Percentiles rank a stretch among this genome's conserved stretches.
Conservation (phyloP, 2,113 vertebrate species). For the Bostrychus sinensis region DNA sequence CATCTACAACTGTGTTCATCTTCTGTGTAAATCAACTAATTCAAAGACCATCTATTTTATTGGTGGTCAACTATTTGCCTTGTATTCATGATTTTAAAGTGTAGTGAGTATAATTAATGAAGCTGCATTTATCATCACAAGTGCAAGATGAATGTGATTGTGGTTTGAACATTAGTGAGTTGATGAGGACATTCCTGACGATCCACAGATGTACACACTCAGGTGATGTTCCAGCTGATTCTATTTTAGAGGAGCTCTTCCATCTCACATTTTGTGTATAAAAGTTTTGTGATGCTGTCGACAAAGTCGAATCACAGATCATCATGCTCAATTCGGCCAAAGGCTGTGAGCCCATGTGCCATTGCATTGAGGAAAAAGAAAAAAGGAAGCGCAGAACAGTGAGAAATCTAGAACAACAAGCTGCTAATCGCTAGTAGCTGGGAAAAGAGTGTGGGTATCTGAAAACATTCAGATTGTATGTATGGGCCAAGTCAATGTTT, state of each 20-base stretch:
- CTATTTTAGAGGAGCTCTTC: constrained; percentile 59
- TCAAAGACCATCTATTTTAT: neutral
- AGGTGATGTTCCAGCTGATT: constrained; percentile 58
- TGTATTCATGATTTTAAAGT: neutral
- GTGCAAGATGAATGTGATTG: neutral
- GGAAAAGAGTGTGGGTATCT: constrained; percentile 27
- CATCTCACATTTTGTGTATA: constrained; percentile 68
- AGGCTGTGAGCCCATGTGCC: constrained; percentile 30
- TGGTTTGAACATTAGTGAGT: neutral
- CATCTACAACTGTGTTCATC: neutral
- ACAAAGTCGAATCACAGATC: constrained; percentile 34
- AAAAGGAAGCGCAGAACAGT: constrained; percentile 36
- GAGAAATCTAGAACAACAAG: constrained; percentile 53
- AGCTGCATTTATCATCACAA: neutral
- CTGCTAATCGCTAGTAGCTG: constrained; percentile 48
- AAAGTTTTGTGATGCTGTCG: constrained; percentile 57
- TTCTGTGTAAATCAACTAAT: constrained; percentile 11
- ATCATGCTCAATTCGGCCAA: neutral
- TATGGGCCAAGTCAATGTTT: constrained; percentile 46
- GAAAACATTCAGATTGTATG: constrained; percentile 32
- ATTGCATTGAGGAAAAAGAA: constrained; percentile 15
- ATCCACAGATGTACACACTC: constrained; percentile 44
- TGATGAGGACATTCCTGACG: constrained; percentile 21
- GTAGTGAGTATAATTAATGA: neutral
- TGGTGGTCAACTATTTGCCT: neutral